Evolutionary conservation across 2,888 invertebrate species (phyloP).

Genomic region (Caenorhabditis japonica): DNA sequence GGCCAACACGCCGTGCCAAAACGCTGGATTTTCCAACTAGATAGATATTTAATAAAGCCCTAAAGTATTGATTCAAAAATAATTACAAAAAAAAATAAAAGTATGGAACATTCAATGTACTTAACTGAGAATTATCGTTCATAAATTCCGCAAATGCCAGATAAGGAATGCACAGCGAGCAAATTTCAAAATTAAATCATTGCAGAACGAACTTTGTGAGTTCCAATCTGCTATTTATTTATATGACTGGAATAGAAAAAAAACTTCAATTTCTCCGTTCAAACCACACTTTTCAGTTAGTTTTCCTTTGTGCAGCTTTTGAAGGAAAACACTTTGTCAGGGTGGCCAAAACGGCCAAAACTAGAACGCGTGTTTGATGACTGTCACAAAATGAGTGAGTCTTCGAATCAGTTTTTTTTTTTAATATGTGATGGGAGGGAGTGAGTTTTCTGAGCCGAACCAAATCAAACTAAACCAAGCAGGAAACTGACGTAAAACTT

Average conservation of each 20-base stretch:
- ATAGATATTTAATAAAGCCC: too few species aligned
- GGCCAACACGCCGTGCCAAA: too few species aligned
- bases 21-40: too few species aligned
- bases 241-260: too few species aligned
- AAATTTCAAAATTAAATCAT: slow-evolving; percentile 13
- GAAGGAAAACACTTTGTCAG: too few species aligned
- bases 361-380: slow-evolving; percentile 17
- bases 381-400: slow-evolving; percentile 30
- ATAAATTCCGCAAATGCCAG: not conserved
- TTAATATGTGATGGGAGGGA: slow-evolving; percentile 6
- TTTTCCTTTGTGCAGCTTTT: too few species aligned
- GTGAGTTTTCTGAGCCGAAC: not conserved
- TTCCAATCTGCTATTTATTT: too few species aligned
- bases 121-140: slow-evolving; percentile 6
- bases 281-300: too few species aligned
- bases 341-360: too few species aligned
- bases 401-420: slow-evolving; percentile 10
- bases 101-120: not conserved
- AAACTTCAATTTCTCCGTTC: too few species aligned
- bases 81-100: not conserved
- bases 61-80: not conserved
- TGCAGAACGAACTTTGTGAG: slow-evolving; percentile 15
- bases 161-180: slow-evolving; percentile 14
- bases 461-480: slow-evolving; percentile 3
- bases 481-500: too few species aligned